These are phyloP conservation scores for Bedellia somnulentella DNA, from an alignment of 2,888 invertebrate species.

Conservation along the genomic window DNA sequence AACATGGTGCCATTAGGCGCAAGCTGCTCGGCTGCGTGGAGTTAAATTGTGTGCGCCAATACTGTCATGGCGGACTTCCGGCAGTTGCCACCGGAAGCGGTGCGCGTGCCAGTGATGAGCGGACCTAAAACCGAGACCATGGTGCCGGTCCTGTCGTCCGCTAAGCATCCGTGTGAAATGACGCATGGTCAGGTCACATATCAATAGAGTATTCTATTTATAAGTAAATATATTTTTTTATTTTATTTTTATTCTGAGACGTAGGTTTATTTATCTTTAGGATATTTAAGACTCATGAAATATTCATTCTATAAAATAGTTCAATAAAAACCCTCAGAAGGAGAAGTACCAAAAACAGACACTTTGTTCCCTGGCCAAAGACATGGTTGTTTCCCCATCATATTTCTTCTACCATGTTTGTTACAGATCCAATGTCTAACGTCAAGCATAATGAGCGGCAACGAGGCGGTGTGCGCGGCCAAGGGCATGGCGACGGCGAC, in stretches of 20 bases:
- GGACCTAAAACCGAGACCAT: conserved; percentile 74
- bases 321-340: no score
- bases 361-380: no score
- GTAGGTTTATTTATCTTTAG: no score
- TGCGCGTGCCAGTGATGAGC: conserved; percentile 67
- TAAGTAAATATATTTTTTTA: no score
- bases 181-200: conserved; percentile 46
- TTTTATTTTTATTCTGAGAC: no score
- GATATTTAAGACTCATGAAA: no score
- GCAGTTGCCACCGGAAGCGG: conserved; percentile 60
- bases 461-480: conserved; percentile 28
- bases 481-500: conserved; percentile 27
- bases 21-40: conserved; percentile 68
- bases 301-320: no score
- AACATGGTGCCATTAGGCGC: no score
- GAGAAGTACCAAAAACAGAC: no score
- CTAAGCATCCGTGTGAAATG: conserved; percentile 57
- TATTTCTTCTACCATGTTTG: no score
- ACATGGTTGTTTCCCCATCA: no score
- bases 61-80: conserved; percentile 69
- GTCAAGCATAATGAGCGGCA: conserved; percentile 42
- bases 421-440: conserved; percentile 35
- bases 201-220: no score
- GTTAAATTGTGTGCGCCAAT: conserved; percentile 69
- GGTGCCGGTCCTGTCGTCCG: conserved; percentile 69